phyloP scores from a whole-genome alignment of 2,113 vertebrate species.

The Rafetus swinhoei region DNA sequence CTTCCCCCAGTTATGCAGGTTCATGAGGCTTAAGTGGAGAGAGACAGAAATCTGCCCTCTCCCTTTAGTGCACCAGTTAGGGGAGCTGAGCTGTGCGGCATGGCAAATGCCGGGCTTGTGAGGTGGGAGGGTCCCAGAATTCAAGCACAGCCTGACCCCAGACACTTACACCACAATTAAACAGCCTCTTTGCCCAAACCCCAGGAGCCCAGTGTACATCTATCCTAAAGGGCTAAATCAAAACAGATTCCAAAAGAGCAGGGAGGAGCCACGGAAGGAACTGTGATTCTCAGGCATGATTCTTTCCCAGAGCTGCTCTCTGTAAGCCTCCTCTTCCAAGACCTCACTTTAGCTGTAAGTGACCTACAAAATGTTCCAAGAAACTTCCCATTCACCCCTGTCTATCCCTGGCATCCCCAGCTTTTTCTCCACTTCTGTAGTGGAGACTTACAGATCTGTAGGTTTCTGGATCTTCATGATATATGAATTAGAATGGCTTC shows the following conservation, averaged over 20 bases:
- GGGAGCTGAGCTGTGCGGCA: neutral
- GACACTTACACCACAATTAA: neutral
- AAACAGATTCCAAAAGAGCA: accelerated
- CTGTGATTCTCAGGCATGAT: neutral
- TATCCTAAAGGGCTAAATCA: neutral
- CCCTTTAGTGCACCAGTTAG: neutral
- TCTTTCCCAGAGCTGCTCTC: neutral
- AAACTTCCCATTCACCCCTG: neutral
- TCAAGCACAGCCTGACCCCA: neutral
- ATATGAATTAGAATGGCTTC: slow-evolving; percentile 11
- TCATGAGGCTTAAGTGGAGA: neutral
- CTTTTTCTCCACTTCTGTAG: neutral
- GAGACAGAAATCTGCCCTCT: slow-evolving; percentile 5
- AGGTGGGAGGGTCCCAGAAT: neutral
- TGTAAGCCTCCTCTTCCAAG: neutral
- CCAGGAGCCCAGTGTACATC: neutral
- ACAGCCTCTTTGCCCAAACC: neutral
- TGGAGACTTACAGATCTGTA: neutral
- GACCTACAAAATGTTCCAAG: accelerated
- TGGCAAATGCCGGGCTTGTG: neutral
- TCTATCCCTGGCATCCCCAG: neutral
- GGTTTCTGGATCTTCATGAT: neutral
- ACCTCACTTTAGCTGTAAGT: neutral
- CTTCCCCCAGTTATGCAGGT: slow-evolving; percentile 1
- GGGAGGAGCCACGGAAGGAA: neutral